A percentile compares a stretch with the other conserved stretches of the same genome.
Evolutionary conservation across 2,113 vertebrate species (phyloP).

Genomic region (Perccottus glenii): DNA sequence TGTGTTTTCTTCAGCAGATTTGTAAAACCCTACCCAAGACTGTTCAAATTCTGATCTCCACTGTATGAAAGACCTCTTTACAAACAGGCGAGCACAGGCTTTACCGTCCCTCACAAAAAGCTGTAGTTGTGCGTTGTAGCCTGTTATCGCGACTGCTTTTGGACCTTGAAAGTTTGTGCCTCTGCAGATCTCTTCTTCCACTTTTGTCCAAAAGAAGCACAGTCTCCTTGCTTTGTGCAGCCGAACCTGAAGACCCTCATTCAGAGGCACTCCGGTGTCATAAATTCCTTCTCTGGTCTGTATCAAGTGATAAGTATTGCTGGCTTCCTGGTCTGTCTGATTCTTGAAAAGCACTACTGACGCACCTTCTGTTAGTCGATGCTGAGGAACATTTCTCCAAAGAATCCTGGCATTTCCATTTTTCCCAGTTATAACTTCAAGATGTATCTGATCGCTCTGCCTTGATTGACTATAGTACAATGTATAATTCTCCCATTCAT

Average conservation of each 20-base stretch:
- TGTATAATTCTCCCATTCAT: not conserved
- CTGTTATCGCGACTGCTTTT: slow-evolving; percentile 6
- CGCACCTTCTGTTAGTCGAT: not conserved
- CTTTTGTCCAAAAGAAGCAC: slow-evolving; percentile 33
- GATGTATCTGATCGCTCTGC: not conserved
- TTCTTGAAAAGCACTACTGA: slow-evolving; percentile 36
- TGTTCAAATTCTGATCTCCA: slow-evolving; percentile 37
- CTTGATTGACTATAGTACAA: not conserved
- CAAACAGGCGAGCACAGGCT: slow-evolving; percentile 57
- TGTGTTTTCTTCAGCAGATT: slow-evolving; percentile 20
- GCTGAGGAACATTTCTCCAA: slow-evolving; percentile 28
- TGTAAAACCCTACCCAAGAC: slow-evolving; percentile 62
- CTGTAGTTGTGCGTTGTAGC: slow-evolving; percentile 34
- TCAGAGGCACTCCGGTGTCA: slow-evolving; percentile 44
- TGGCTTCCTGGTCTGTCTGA: not conserved
- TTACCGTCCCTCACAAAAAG: slow-evolving; percentile 55
- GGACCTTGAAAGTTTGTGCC: slow-evolving; percentile 28
- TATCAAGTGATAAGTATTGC: slow-evolving; percentile 9
- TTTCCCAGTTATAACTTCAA: slow-evolving; percentile 29
- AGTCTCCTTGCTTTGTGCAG: slow-evolving; percentile 28
- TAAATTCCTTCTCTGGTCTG: not conserved
- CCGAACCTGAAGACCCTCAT: slow-evolving; percentile 47
- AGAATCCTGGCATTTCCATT: slow-evolving; percentile 45
- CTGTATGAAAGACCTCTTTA: slow-evolving; percentile 20
- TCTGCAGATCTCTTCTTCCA: slow-evolving; percentile 45